Percentiles rank a stretch among this genome's conserved stretches.
phyloP scores from a whole-genome alignment of 2,888 invertebrate species.

The Macrosiphum euphorbiae region DNA sequence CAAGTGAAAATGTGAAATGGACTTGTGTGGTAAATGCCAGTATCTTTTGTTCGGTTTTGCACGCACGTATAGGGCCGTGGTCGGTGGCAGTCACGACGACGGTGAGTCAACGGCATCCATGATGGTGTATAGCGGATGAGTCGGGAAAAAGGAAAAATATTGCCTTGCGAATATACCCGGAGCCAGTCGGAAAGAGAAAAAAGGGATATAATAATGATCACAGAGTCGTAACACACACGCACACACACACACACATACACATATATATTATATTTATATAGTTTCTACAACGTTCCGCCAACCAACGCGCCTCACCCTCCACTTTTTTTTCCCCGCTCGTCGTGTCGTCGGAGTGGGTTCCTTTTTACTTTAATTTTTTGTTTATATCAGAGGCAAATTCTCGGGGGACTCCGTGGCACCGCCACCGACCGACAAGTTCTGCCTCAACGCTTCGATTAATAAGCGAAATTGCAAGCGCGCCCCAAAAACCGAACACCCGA shows the following conservation, averaged over 20 bases:
- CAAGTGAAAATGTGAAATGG: not conserved
- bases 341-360: not conserved
- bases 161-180: not conserved
- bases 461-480: constrained; percentile 52
- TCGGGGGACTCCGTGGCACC: constrained; percentile 41
- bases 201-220: constrained; percentile 56
- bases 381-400: constrained; percentile 41
- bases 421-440: constrained; percentile 55
- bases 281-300: not conserved
- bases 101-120: constrained; percentile 51
- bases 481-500: not conserved
- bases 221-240: not conserved
- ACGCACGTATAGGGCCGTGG: not conserved
- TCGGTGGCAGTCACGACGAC: not conserved
- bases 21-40: not conserved
- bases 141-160: constrained; percentile 44
- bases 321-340: constrained; percentile 27
- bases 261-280: not conserved
- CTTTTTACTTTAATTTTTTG: constrained; percentile 64
- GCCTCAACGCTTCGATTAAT: constrained; percentile 63
- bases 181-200: not conserved
- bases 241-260: not conserved
- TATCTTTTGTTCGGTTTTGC: not conserved
- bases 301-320: not conserved
- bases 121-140: not conserved